phyloP scores from a whole-genome alignment of 2,113 vertebrate genomes.

The Melanerpes aurifrons region DNA sequence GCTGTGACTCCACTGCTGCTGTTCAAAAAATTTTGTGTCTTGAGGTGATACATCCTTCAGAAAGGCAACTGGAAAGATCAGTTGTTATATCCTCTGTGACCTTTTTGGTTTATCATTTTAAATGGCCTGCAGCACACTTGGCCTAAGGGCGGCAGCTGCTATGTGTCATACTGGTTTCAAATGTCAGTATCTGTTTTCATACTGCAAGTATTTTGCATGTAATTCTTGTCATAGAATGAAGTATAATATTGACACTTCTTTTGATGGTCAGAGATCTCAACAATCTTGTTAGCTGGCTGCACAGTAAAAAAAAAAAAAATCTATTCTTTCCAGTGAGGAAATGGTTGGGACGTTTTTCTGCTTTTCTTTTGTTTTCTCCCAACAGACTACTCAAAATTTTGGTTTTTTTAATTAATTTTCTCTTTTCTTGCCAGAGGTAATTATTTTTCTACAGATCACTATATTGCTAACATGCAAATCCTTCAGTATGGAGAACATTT shows the following conservation, averaged over 20 bases:
- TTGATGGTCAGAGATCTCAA: neutral
- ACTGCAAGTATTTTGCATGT: neutral
- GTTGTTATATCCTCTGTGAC: conserved; percentile 15
- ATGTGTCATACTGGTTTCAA: neutral
- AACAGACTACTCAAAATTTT: neutral
- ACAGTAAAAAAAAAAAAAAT: neutral
- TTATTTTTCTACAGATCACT: neutral
- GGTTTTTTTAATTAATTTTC: neutral
- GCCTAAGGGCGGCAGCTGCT: neutral
- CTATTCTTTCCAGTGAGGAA: neutral
- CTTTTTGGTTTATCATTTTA: conserved; percentile 53
- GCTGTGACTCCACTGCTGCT: neutral
- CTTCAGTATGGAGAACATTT: neutral
- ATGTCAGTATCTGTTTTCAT: conserved; percentile 4
- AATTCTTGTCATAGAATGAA: neutral
- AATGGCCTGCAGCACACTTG: conserved; percentile 47
- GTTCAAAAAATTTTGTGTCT: neutral
- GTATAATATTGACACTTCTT: neutral
- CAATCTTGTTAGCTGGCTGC: neutral
- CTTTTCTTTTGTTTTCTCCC: neutral
- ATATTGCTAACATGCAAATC: neutral
- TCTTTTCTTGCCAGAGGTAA: neutral
- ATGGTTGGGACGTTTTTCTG: neutral
- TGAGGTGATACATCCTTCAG: conserved; percentile 42
- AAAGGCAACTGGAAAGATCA: conserved; percentile 19